Evolutionary conservation across 1,140 invertebrate genomes (phyloP).

Genomic region (Drosophila ercepeae): DNA sequence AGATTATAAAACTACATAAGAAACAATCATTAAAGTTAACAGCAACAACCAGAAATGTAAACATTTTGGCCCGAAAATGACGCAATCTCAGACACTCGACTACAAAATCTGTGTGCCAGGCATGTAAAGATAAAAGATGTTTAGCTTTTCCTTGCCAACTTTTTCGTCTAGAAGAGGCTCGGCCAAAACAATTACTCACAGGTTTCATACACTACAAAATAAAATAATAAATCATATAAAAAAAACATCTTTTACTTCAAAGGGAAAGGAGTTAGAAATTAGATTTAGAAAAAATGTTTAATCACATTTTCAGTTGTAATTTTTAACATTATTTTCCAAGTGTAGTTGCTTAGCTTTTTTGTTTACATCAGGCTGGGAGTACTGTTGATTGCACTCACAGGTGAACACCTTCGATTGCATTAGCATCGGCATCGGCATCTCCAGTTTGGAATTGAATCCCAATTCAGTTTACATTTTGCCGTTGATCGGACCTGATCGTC

Average conservation of each 20-base stretch:
- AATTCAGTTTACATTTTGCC: slow-evolving; percentile 69
- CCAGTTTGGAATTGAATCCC: slow-evolving; percentile 61
- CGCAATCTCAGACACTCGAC: slow-evolving; percentile 19
- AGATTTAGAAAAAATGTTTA: no score
- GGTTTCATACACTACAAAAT: not conserved
- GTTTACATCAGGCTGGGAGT: slow-evolving; percentile 20
- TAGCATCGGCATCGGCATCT: slow-evolving; percentile 49
- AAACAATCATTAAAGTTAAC: slow-evolving; percentile 12
- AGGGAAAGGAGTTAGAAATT: not conserved
- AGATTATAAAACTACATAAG: slow-evolving; percentile 2
- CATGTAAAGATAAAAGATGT: slow-evolving; percentile 18
- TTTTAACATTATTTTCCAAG: not conserved
- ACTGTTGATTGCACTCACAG: slow-evolving; percentile 50
- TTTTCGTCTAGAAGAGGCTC: slow-evolving; percentile 2
- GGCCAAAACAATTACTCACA: not conserved
- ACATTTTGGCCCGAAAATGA: slow-evolving; percentile 24
- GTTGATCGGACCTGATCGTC: slow-evolving; percentile 44
- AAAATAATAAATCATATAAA: not conserved
- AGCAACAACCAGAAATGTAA: slow-evolving; percentile 21
- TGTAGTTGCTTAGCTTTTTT: slow-evolving; percentile 6
- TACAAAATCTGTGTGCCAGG: not conserved
- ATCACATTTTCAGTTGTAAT: no score
- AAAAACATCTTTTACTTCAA: no score
- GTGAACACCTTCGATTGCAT: slow-evolving; percentile 45
- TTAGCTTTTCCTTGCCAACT: not conserved